Conservation (phyloP, 2,113 vertebrate species). For the Mormyrus lacerda region DNA sequence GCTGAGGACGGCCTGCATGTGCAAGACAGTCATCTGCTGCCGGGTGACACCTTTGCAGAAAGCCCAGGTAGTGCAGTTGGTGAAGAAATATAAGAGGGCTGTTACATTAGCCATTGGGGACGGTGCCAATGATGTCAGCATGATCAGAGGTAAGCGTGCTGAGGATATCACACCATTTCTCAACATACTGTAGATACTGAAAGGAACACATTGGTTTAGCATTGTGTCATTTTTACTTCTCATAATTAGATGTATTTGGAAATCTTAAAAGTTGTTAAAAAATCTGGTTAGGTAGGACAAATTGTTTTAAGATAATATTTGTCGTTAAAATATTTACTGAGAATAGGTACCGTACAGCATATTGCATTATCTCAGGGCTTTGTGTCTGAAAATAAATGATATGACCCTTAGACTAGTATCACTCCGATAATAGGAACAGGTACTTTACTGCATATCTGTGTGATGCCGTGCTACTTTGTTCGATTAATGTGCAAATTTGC, state of each 20-base stretch:
- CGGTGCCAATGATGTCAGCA: conserved; percentile 89
- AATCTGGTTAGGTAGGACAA: not conserved
- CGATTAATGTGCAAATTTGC: not conserved
- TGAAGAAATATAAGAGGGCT: conserved; percentile 83
- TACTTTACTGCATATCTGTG: not conserved
- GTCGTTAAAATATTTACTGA: not conserved
- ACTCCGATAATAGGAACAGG: not conserved
- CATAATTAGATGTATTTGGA: not conserved
- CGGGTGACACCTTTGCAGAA: conserved; percentile 92
- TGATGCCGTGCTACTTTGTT: not conserved
- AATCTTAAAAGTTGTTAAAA: not conserved
- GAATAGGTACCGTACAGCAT: not conserved
- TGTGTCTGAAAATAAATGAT: not conserved
- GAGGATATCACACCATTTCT: not conserved
- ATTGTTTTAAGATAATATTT: not conserved
- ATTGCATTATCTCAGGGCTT: not conserved
- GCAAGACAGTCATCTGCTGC: conserved; percentile 88
- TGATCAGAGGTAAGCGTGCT: conserved; percentile 85
- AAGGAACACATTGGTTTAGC: not conserved
- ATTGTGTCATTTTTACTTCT: not conserved
- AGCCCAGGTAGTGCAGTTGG: conserved; percentile 88
- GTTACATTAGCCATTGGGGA: conserved; percentile 91
- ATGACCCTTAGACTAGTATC: not conserved
- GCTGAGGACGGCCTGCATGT: conserved; percentile 77
- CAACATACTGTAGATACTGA: not conserved